Evolutionary conservation across 2,113 vertebrate genomes (phyloP).

Genomic region (Odontesthes bonariensis): DNA sequence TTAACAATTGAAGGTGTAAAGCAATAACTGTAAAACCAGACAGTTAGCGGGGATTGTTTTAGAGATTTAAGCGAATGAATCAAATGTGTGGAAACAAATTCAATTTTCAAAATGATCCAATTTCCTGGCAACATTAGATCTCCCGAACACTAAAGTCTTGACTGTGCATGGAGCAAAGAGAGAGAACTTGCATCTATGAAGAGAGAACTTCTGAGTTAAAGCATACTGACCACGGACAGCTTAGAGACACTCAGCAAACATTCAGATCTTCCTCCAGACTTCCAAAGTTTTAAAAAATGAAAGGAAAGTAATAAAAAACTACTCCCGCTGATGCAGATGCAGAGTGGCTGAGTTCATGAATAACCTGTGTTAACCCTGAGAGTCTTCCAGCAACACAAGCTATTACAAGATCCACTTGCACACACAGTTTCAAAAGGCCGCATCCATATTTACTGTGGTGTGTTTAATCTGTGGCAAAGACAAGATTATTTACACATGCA

Average conservation of each 20-base stretch:
- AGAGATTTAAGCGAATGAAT: constrained; percentile 13
- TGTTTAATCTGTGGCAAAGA: constrained; percentile 36
- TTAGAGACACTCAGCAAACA: constrained; percentile 18
- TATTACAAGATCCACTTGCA: constrained; percentile 35
- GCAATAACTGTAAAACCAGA: constrained; percentile 1
- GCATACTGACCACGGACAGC: constrained; percentile 1
- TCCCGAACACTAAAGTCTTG: constrained; percentile 3
- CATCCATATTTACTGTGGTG: constrained; percentile 8
- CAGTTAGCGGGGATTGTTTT: background rate
- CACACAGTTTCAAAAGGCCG: constrained; percentile 12
- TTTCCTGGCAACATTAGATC: constrained; percentile 6
- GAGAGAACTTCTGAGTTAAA: constrained; percentile 13
- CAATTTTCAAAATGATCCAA: constrained; percentile 23
- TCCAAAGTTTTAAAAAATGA: constrained; percentile 15
- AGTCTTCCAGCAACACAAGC: constrained; percentile 45
- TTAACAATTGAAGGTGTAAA: background rate
- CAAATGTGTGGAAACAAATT: constrained; percentile 2
- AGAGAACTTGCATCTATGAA: too few species aligned
- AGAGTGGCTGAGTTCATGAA: constrained; percentile 56
- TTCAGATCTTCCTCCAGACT: background rate
- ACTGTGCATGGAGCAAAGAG: constrained; percentile 2
- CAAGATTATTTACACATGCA: constrained; percentile 65
- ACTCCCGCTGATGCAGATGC: constrained; percentile 29
- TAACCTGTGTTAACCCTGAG: constrained; percentile 49
- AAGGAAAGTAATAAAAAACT: constrained; percentile 20